These are phyloP conservation scores for Pogonocichla stellata DNA, from an alignment of 2,113 vertebrate species.

Conservation along the genomic window DNA sequence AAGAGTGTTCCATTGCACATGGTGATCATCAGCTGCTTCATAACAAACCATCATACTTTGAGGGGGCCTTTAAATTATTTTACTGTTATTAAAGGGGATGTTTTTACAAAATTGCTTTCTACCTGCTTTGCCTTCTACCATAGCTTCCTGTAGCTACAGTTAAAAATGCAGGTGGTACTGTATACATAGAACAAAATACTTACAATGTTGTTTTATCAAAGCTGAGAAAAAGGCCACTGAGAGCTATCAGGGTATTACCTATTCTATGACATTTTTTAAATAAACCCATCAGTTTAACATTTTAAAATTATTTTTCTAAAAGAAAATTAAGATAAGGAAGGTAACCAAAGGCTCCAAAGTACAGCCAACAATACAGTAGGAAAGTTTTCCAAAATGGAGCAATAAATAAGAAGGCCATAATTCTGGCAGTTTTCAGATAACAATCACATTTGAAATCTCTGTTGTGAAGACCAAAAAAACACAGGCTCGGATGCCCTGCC, in stretches of 20 bases:
- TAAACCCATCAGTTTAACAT: background rate
- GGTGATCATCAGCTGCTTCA: conserved; percentile 2
- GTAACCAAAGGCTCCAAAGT: background rate
- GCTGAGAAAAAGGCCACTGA: background rate
- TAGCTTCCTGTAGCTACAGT: background rate
- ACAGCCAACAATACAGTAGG: background rate
- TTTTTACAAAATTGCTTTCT: background rate
- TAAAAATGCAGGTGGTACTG: background rate
- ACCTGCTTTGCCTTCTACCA: background rate
- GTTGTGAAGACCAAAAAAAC: background rate
- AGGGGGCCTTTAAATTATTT: background rate
- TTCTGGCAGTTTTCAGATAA: background rate
- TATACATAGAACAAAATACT: background rate
- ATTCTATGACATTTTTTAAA: background rate
- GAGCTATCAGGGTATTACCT: background rate
- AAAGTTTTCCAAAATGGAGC: background rate
- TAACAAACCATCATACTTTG: background rate
- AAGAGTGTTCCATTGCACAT: background rate
- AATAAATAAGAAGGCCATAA: background rate
- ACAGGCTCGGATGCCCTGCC: background rate
- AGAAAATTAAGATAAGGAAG: background rate
- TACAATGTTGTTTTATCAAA: background rate
- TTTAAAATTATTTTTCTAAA: background rate
- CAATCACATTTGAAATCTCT: background rate
- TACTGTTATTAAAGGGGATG: background rate